These are phyloP conservation scores for Bursaphelenchus okinawaensis DNA, from an alignment of 2,888 invertebrate genomes.

Conservation along the genomic window DNA sequence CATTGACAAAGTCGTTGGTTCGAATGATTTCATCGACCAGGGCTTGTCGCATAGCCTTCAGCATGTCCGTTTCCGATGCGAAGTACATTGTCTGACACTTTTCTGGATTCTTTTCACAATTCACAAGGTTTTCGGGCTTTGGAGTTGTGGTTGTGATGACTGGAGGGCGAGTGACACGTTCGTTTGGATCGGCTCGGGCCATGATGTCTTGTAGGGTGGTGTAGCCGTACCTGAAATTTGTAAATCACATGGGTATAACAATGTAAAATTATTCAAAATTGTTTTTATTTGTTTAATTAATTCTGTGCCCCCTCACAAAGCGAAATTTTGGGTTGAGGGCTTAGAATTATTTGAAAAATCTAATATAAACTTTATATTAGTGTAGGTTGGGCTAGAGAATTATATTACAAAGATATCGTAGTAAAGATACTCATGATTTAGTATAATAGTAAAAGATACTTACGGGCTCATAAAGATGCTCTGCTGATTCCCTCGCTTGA, in stretches of 20 bases:
- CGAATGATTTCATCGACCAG: conserved; percentile 50
- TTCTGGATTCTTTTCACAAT: conserved; percentile 48
- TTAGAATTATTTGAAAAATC: too few species aligned
- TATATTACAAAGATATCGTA: background rate
- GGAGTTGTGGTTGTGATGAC: background rate
- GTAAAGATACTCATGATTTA: background rate
- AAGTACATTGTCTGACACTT: conserved; percentile 52
- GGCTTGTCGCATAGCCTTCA: conserved; percentile 52
- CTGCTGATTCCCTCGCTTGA: conserved; percentile 53
- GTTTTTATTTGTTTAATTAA: too few species aligned
- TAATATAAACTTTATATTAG: too few species aligned
- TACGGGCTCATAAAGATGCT: conserved; percentile 52
- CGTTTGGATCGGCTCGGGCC: background rate
- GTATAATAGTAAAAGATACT: conserved; percentile 9
- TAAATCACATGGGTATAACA: too few species aligned
- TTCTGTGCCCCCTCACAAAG: too few species aligned
- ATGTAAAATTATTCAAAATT: too few species aligned
- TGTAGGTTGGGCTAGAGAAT: too few species aligned
- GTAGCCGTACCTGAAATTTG: background rate
- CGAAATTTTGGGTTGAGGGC: too few species aligned
- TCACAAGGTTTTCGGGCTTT: conserved; percentile 24
- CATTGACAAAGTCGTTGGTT: conserved; percentile 32
- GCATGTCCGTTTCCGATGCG: conserved; percentile 56
- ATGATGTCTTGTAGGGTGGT: background rate
- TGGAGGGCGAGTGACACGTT: background rate